phyloP scores from a whole-genome alignment of 1,140 invertebrate genomes.

The Philaenus spumarius region DNA sequence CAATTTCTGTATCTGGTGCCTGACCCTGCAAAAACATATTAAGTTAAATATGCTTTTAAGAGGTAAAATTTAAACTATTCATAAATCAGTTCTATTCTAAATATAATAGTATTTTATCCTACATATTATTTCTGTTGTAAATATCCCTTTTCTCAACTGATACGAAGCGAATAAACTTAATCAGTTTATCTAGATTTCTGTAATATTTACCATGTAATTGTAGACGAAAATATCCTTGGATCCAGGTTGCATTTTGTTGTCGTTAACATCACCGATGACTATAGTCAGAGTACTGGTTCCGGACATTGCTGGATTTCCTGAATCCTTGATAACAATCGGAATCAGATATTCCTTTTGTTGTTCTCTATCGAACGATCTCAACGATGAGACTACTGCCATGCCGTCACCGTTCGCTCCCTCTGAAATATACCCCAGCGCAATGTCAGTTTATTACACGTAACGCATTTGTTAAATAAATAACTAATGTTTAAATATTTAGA shows the following conservation, averaged over 20 bases:
- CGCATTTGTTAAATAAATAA: too few species aligned
- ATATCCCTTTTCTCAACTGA: too few species aligned
- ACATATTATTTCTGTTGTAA: too few species aligned
- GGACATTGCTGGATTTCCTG: slow-evolving; percentile 82
- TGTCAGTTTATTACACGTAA: too few species aligned
- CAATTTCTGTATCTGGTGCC: slow-evolving; percentile 87
- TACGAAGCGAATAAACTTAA: too few species aligned
- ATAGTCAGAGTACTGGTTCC: slow-evolving; percentile 92
- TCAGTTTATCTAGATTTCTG: too few species aligned
- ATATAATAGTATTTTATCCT: not conserved
- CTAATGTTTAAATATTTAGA: too few species aligned
- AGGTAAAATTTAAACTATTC: not conserved
- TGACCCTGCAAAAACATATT: slow-evolving; percentile 61
- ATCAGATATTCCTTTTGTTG: slow-evolving; percentile 92
- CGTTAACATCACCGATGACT: slow-evolving; percentile 92
- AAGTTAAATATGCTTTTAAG: too few species aligned
- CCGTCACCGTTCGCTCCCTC: slow-evolving; percentile 92
- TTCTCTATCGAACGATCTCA: slow-evolving; percentile 89
- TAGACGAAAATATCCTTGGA: slow-evolving; percentile 96
- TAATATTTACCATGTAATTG: slow-evolving; percentile 78
- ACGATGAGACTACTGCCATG: slow-evolving; percentile 87
- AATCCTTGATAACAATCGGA: slow-evolving; percentile 89
- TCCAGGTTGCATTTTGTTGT: slow-evolving; percentile 95
- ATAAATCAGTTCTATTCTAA: too few species aligned
- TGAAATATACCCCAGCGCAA: slow-evolving; percentile 34